phyloP scores from a whole-genome alignment of 2,888 invertebrate genomes.

The Drosophila anceps region DNA sequence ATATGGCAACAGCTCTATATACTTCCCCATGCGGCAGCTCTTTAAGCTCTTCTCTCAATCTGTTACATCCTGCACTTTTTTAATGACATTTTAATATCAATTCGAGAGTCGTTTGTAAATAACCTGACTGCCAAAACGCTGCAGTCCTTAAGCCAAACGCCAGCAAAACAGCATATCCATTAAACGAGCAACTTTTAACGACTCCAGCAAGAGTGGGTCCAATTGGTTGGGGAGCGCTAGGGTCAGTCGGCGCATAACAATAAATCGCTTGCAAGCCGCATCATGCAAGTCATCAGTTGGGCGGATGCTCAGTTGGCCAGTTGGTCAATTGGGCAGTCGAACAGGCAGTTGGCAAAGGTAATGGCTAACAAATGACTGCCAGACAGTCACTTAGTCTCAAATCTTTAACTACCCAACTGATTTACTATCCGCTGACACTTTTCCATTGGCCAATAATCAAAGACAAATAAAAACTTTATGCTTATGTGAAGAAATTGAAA shows the following conservation, averaged over 20 bases:
- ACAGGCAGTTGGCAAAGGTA: conserved; percentile 9
- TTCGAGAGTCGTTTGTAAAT: conserved; percentile 6
- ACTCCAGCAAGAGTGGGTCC: background rate
- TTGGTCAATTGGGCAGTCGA: conserved; percentile 1
- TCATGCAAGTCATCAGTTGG: conserved; percentile 24
- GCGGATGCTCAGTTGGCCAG: background rate
- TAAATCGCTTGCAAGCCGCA: conserved; percentile 7
- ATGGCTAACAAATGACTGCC: conserved; percentile 4
- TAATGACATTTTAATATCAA: conserved; percentile 23
- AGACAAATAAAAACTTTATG: background rate
- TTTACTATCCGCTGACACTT: conserved; percentile 5
- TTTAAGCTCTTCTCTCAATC: conserved; percentile 7
- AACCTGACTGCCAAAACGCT: conserved; percentile 1
- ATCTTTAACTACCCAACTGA: conserved; percentile 4
- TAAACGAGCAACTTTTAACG: conserved; percentile 29
- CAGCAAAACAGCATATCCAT: conserved; percentile 4
- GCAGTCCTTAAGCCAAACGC: conserved; percentile 2
- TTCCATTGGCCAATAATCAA: background rate
- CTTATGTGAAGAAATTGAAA: background rate
- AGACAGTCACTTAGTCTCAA: background rate
- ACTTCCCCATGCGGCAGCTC: conserved; percentile 28
- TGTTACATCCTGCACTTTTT: conserved; percentile 6
- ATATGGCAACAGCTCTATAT: background rate
- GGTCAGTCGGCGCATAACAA: background rate
- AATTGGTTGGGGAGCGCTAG: background rate